These are phyloP conservation scores for Lepidonotus clava DNA, from an alignment of 2,888 invertebrate genomes.

Conservation along the genomic window DNA sequence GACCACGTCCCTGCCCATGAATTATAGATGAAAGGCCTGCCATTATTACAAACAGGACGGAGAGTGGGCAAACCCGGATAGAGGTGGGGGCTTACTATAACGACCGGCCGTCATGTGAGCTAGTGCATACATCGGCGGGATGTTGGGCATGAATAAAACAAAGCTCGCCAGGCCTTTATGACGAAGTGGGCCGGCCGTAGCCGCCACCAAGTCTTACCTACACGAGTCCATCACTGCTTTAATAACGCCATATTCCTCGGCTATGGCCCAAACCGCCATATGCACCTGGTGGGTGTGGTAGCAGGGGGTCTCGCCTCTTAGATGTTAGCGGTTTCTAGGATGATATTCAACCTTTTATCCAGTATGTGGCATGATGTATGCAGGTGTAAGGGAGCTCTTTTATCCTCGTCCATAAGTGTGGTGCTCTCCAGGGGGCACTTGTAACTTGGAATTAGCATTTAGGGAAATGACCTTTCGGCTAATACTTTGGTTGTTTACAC, in stretches of 20 bases:
- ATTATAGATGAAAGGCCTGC: constrained; percentile 7
- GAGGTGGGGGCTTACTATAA: not conserved
- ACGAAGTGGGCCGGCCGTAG: not conserved
- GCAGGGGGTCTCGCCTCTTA: no score
- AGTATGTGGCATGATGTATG: no score
- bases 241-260: not conserved
- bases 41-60: constrained; percentile 2
- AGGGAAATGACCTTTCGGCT: no score
- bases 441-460: no score
- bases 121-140: not conserved
- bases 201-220: not conserved
- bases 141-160: not conserved
- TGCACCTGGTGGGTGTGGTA: no score
- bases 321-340: no score
- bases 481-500: no score
- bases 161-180: not conserved
- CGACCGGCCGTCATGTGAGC: constrained; percentile 8
- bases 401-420: no score
- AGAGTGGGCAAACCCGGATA: not conserved
- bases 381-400: no score
- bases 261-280: not conserved
- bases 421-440: no score
- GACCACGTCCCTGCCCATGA: not conserved
- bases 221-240: constrained; percentile 1
- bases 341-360: no score